Evolutionary conservation across 2,888 invertebrate genomes (phyloP), one percentile per base, ranked within the genome.

Genomic region (Biston betularia): DNA sequence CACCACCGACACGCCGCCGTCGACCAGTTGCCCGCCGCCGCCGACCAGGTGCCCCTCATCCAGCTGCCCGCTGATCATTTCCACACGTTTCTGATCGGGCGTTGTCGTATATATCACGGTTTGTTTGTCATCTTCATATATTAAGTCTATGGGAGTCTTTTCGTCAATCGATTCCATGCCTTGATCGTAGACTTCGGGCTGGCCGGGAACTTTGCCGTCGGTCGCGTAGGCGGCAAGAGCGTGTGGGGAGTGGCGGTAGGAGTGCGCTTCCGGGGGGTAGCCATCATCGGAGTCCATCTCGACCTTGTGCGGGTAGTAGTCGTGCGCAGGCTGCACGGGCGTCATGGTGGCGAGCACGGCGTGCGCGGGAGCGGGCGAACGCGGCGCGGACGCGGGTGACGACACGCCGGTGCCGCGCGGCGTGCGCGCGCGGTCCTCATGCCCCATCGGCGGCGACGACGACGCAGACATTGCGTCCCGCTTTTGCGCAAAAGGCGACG

Each of bases 291-390:
- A 94, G 80, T 95, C 95, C 94, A 95, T 95, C 81, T 95, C 95
- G 67, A 95, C 95, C 79, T 95, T 94, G 82, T 94, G 94, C 63
- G 93, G 92, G 80, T 94, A 94, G 79, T 93, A 94, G 81, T 97
- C 97, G 79, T 97, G 95, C 45, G 97, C 97, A n/a, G 97, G 97
- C 78, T 92, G 92, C 74, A 97, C 97, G 65, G 97, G 97, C 70
- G 97, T 97, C 97, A 97, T 97, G 81, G 97, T 97, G 75, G 97
- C 97, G 76, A 97, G 94, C 90, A 97, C 96, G 72, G 96, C 95
- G 78, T 96, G 78, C 95, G 96, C 90, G 93, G 95, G 86, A 94
- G 96, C 95, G 89, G 95, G 95, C 52, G 95, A 95, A 76, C 94
- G 94, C 75, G 94, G 93, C 66, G 94, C 87, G 72, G 91, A 88